phyloP scores from a whole-genome alignment of 2,888 invertebrate genomes.

The Tiliacea aurago region DNA sequence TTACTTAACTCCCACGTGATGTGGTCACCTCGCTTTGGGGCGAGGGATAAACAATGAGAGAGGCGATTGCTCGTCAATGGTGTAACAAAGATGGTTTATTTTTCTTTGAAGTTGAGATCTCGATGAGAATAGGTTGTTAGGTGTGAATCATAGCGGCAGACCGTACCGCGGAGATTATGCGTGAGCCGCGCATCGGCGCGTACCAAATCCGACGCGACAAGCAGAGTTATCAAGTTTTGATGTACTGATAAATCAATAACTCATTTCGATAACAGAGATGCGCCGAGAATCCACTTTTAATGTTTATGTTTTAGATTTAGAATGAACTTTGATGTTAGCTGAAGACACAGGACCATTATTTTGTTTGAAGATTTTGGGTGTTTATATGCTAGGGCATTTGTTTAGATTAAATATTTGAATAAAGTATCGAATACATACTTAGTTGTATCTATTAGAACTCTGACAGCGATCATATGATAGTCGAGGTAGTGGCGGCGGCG shows the following conservation, averaged over 20 bases:
- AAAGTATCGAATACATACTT: slow-evolving; percentile 18
- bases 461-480: slow-evolving; percentile 66
- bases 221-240: slow-evolving; percentile 86
- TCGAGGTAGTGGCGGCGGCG: slow-evolving; percentile 51
- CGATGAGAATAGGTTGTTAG: slow-evolving; percentile 82
- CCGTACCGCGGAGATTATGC: slow-evolving; percentile 83
- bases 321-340: slow-evolving; percentile 37
- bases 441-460: slow-evolving; percentile 57
- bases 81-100: slow-evolving; percentile 88
- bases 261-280: slow-evolving; percentile 77
- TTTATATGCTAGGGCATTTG: neutral
- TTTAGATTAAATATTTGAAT: slow-evolving; percentile 22
- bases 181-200: slow-evolving; percentile 81
- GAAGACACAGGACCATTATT: slow-evolving; percentile 7
- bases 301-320: slow-evolving; percentile 48
- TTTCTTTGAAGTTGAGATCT: slow-evolving; percentile 84
- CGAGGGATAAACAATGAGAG: slow-evolving; percentile 89
- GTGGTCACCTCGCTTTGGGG: slow-evolving; percentile 86
- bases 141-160: slow-evolving; percentile 80
- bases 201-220: slow-evolving; percentile 85
- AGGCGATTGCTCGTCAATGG: slow-evolving; percentile 88
- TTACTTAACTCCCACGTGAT: slow-evolving; percentile 89
- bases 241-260: slow-evolving; percentile 88
- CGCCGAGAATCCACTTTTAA: slow-evolving; percentile 47
- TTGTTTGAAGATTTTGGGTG: neutral